Evolutionary conservation across 2,797 vertebrate species (phyloP).

Genomic region (Artibeus jamaicensis): DNA sequence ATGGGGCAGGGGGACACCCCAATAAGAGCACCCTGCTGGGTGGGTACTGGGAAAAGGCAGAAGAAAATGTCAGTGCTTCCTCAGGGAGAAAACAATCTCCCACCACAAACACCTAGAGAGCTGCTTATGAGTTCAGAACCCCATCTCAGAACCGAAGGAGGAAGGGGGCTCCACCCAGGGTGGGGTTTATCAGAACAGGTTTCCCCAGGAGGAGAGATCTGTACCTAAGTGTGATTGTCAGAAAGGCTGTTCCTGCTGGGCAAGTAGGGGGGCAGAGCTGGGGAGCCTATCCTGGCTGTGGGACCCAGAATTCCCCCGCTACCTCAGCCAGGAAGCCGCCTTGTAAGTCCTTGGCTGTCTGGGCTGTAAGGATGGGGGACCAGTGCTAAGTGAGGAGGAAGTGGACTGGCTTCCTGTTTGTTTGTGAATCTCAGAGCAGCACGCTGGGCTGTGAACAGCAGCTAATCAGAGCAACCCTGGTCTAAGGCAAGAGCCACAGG

Average conservation of each 20-base stretch:
- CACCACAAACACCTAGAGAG: background rate
- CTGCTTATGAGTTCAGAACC: background rate
- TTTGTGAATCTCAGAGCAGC: slow-evolving; percentile 69
- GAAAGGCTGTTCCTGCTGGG: background rate
- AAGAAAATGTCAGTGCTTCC: background rate
- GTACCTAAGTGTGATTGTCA: background rate
- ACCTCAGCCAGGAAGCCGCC: slow-evolving; percentile 26
- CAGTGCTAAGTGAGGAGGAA: slow-evolving; percentile 71
- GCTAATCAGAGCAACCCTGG: background rate
- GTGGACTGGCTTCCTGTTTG: slow-evolving; percentile 78
- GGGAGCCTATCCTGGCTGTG: background rate
- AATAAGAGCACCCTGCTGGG: background rate
- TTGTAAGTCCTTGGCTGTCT: background rate
- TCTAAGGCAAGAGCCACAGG: background rate
- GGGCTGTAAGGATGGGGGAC: background rate
- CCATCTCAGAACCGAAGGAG: background rate
- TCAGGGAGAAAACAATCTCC: background rate
- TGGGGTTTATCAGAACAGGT: background rate
- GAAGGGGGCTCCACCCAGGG: background rate
- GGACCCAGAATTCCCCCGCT: background rate
- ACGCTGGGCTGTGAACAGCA: background rate
- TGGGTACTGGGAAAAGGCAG: background rate
- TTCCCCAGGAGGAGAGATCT: background rate
- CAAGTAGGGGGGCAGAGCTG: background rate
- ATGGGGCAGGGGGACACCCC: background rate